Percentiles rank a stretch among this genome's conserved stretches.
These are phyloP conservation scores for Dolichoris vasculosae DNA, from an alignment of 1,140 invertebrate species.

Conservation along the genomic window DNA sequence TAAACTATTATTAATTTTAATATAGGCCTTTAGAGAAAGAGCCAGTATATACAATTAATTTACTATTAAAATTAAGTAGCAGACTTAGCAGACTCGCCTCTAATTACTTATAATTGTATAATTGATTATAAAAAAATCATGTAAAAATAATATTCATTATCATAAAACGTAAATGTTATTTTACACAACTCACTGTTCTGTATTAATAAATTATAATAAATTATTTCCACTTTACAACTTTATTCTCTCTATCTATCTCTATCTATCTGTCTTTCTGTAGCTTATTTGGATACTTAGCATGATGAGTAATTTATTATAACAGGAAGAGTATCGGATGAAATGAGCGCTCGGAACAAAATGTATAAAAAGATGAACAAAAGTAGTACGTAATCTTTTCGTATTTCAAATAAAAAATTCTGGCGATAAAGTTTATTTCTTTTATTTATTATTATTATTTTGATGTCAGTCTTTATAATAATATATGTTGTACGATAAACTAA, in stretches of 20 bases:
- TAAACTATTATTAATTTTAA: no score
- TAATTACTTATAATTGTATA: no score
- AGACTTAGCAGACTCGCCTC: no score
- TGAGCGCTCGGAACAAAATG: background rate
- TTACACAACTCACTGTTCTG: no score
- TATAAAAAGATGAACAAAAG: background rate
- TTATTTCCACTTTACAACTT: no score
- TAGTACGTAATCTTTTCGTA: conserved; percentile 27
- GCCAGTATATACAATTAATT: no score
- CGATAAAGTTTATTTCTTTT: background rate
- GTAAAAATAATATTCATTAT: no score
- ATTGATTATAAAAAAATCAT: no score
- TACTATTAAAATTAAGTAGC: no score
- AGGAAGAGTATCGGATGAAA: background rate
- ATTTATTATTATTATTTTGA: background rate
- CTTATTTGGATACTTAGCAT: background rate
- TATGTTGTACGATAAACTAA: background rate
- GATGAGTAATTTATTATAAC: conserved; percentile 41
- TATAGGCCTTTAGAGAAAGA: no score
- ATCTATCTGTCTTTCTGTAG: background rate
- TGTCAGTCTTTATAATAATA: background rate
- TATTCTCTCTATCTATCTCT: background rate
- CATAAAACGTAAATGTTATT: no score
- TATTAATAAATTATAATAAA: no score
- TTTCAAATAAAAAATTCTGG: background rate